phyloP scores from a whole-genome alignment of 2,113 vertebrate species.

The Fulmarus glacialis region DNA sequence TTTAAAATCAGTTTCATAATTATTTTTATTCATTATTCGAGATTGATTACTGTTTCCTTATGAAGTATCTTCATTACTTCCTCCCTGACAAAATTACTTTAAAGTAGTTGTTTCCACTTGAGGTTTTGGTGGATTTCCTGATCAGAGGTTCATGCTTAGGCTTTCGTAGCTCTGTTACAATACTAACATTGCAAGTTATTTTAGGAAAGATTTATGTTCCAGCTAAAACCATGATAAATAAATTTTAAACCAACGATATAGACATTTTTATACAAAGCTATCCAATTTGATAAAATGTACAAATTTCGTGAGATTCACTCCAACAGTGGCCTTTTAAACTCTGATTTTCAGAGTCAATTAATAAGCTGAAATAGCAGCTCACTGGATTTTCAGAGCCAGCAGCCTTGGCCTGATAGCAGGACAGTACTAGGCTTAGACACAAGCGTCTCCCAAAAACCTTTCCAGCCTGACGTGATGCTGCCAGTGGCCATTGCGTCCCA shows the following conservation, averaged over 20 bases:
- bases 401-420: not conserved
- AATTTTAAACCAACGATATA: not conserved
- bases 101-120: slow-evolving; percentile 40
- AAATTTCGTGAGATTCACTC: not conserved
- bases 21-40: not conserved
- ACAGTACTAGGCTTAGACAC: not conserved
- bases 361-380: not conserved
- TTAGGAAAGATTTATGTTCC: not conserved
- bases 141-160: not conserved
- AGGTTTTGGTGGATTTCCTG: slow-evolving; percentile 52
- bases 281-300: not conserved
- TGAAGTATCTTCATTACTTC: not conserved
- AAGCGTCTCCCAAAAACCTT: not conserved
- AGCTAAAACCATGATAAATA: not conserved
- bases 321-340: not conserved
- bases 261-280: not conserved
- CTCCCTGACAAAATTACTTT: not conserved
- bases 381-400: not conserved
- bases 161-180: not conserved
- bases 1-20: not conserved
- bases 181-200: not conserved
- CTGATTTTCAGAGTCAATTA: not conserved
- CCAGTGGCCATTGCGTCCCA: not conserved
- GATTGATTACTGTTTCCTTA: not conserved
- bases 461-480: not conserved